phyloP scores from a whole-genome alignment of 2,888 invertebrate genomes.

The Nephrotoma flavescens region DNA sequence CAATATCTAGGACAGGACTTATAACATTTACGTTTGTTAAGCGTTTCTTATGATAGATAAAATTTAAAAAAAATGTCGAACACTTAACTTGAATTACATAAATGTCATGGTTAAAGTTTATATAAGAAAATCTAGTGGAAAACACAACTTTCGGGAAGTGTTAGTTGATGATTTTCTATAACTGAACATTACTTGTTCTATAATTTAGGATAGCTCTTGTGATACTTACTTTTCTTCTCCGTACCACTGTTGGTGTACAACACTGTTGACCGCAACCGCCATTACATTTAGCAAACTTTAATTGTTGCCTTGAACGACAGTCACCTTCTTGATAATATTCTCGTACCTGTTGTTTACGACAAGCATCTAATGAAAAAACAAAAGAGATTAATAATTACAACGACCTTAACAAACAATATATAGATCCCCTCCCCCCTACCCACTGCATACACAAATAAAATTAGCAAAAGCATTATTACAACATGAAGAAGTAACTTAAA shows the following conservation, averaged over 20 bases:
- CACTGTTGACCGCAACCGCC: slow-evolving; percentile 71
- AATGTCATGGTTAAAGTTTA: too few relatives aligned
- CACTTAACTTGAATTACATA: too few relatives aligned
- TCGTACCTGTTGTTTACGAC: slow-evolving; percentile 77
- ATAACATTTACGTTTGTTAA: too few relatives aligned
- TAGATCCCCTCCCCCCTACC: background rate
- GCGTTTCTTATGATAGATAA: too few relatives aligned
- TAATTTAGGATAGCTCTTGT: background rate
- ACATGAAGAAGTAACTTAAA: background rate
- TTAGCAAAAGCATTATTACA: background rate
- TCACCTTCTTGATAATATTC: slow-evolving; percentile 84
- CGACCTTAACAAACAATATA: background rate
- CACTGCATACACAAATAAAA: background rate
- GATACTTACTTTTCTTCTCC: slow-evolving; percentile 68
- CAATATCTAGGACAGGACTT: too few relatives aligned
- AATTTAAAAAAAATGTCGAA: too few relatives aligned
- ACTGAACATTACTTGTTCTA: too few relatives aligned
- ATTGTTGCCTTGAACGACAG: slow-evolving; percentile 78
- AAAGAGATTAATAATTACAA: slow-evolving; percentile 8
- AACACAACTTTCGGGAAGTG: too few relatives aligned
- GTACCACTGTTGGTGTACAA: slow-evolving; percentile 83
- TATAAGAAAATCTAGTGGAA: too few relatives aligned
- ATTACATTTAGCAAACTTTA: slow-evolving; percentile 78
- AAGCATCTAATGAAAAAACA: slow-evolving; percentile 37
- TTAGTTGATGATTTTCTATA: too few relatives aligned